These are phyloP conservation scores for Caerostris darwini DNA, from an alignment of 1,140 invertebrate species.

Conservation along the genomic window DNA sequence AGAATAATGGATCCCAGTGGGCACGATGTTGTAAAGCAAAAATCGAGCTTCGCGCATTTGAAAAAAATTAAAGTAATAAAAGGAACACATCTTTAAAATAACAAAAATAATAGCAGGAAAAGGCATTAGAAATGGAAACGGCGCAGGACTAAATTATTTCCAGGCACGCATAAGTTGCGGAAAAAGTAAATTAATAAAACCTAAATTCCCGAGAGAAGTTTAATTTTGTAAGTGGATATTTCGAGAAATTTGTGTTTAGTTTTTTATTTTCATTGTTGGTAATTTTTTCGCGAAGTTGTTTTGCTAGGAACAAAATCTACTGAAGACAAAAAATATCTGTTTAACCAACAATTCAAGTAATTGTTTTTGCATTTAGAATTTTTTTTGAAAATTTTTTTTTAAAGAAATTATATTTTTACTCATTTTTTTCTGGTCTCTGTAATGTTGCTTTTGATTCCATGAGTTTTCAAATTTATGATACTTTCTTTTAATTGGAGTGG, in stretches of 20 bases:
- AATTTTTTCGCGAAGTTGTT: not conserved
- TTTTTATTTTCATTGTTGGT: not conserved
- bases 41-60: not conserved
- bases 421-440: too few relatives aligned
- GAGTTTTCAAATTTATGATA: too few relatives aligned
- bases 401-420: too few relatives aligned
- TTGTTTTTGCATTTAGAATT: too few relatives aligned
- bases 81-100: not conserved
- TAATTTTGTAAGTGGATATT: not conserved
- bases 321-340: too few relatives aligned
- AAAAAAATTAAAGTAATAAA: not conserved
- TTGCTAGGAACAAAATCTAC: too few relatives aligned
- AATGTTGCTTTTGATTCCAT: too few relatives aligned
- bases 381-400: too few relatives aligned
- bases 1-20: not conserved
- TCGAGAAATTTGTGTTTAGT: not conserved
- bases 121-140: not conserved
- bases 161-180: not conserved
- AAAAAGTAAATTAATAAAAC: not conserved
- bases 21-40: not conserved
- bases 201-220: not conserved
- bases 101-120: not conserved
- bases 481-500: too few relatives aligned
- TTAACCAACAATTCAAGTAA: too few relatives aligned
- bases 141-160: not conserved